Evolutionary conservation across 1,140 invertebrate genomes (phyloP).

Genomic region (Plectus sambesii): DNA sequence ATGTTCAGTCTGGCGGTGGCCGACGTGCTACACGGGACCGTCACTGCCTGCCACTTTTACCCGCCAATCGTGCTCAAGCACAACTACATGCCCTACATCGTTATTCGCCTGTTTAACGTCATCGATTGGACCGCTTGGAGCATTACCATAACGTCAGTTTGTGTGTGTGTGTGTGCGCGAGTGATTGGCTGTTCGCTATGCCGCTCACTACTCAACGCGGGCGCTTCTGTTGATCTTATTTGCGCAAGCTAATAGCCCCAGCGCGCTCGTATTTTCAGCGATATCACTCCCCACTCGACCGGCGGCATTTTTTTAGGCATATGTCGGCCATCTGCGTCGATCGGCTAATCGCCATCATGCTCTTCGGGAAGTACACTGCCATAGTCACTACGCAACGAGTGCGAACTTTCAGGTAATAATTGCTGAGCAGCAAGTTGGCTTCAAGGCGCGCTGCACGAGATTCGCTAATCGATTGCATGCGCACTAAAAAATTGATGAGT

Average conservation of each 20-base stretch:
- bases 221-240: too few relatives aligned
- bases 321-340: conserved; percentile 45
- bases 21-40: conserved; percentile 41
- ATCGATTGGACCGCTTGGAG: conserved; percentile 45
- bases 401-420: conserved; percentile 23
- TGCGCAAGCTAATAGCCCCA: conserved; percentile 7
- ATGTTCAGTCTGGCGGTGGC: conserved; percentile 42
- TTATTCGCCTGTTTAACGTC: conserved; percentile 39
- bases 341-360: conserved; percentile 39
- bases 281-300: not conserved
- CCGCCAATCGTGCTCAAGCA: conserved; percentile 38
- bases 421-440: too few relatives aligned
- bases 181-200: not conserved
- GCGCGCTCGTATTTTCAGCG: not conserved
- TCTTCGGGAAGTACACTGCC: conserved; percentile 38
- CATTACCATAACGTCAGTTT: conserved; percentile 39
- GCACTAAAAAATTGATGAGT: too few relatives aligned
- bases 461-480: too few relatives aligned
- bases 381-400: conserved; percentile 37
- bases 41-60: conserved; percentile 44
- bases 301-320: conserved; percentile 27
- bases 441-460: too few relatives aligned
- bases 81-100: conserved; percentile 27
- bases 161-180: conserved; percentile 1
- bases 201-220: too few relatives aligned